Percentiles rank a stretch among this genome's conserved stretches.
Conservation (phyloP, 2,888 invertebrate species). For the Apamea epomidion region DNA sequence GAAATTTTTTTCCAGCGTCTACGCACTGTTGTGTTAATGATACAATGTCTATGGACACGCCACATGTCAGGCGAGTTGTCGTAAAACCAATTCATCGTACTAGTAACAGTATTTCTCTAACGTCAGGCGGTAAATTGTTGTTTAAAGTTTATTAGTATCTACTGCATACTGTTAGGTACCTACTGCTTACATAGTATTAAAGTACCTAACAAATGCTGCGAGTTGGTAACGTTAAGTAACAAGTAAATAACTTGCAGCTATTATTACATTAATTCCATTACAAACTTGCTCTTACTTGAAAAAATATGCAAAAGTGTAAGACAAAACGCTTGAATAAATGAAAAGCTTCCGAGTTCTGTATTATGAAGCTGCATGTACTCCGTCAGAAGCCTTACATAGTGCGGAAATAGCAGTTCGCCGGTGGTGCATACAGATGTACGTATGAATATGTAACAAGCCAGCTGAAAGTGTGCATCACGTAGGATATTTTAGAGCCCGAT, state of each 20-base stretch:
- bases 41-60: background rate
- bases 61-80: slow-evolving; percentile 10
- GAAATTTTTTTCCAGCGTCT: too few species aligned
- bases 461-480: slow-evolving; percentile 63
- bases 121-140: slow-evolving; percentile 21
- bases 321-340: slow-evolving; percentile 70
- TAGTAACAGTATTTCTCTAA: slow-evolving; percentile 26
- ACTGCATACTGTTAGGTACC: slow-evolving; percentile 14
- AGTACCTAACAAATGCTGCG: background rate
- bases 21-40: background rate
- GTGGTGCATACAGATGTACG: slow-evolving; percentile 61
- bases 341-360: slow-evolving; percentile 69
- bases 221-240: slow-evolving; percentile 4
- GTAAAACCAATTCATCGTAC: slow-evolving; percentile 21
- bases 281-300: slow-evolving; percentile 48
- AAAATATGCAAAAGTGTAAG: slow-evolving; percentile 61
- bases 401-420: slow-evolving; percentile 45
- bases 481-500: slow-evolving; percentile 73
- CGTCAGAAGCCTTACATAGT: slow-evolving; percentile 55
- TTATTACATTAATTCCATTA: slow-evolving; percentile 48
- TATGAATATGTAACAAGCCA: slow-evolving; percentile 69
- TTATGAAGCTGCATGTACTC: slow-evolving; percentile 58
- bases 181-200: slow-evolving; percentile 8
- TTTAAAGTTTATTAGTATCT: slow-evolving; percentile 38
- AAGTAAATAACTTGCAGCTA: slow-evolving; percentile 14